Evolutionary conservation across 2,888 invertebrate species (phyloP), one percentile per base, ranked within the genome.

Genomic region (Tridacna crocea): DNA sequence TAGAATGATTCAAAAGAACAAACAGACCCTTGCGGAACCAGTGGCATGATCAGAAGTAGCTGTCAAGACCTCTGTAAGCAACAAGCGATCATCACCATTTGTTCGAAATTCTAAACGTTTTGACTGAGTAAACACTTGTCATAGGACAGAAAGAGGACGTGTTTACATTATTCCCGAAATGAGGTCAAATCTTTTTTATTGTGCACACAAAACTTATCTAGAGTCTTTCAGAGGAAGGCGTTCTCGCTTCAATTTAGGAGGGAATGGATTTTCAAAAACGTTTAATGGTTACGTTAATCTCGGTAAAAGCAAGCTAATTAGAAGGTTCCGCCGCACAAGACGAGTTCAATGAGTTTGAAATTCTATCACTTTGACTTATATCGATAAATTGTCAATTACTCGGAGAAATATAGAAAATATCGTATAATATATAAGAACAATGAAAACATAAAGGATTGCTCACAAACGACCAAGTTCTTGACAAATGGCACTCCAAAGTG

Each of bases 281-380:
- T 47, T 70, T 70, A 70, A 70, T 70, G 70, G 70, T 51, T 22
- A 48, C 70, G 51, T 51, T 70, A 70, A 70, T 70, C 47, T 51
- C 70, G n/a, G 51, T 70, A 70, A 70, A 70, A 24, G 70, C 47
- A 24, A 70, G 70, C 70, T 70, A 70, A 70, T 70, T 70, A 70
- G 26, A 70, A 26, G 81, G 73, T 73, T 22, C 46, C 70, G 75
- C 84, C 84, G 48, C 84, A 81, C 81, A 82, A 55, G 79, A 63
- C 46, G 77, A 58, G 74, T 75, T 79, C 65, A 63, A 51, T 60
- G 24, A 36, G 63, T 78, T 58, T 61, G 46, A 73, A 36, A 27
- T 22, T 27, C 13, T 58, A 51, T 46, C 48, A 48, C 48, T 70
- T 24, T 61, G 68, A 68, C 68, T 27, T 27, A 68, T 68, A 46